Base-by-base conservation (phyloP, 2,888 invertebrate genomes). In the Cataglyphis rosenhaueri region DNA sequence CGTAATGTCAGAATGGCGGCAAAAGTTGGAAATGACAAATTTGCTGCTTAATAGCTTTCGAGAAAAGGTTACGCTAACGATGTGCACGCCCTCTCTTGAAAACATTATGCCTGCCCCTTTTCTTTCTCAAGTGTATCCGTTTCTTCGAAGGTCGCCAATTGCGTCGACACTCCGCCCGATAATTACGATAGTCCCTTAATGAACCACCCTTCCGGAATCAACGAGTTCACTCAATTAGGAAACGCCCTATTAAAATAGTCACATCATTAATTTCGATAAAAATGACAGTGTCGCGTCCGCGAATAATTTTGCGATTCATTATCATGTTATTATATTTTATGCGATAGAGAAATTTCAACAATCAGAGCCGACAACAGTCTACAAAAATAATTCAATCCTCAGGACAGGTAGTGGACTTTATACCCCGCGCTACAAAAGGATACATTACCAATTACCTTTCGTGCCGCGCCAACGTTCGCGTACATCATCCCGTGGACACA, bases 51-150 rank as follows among this genome's bases (percentile, higher is more conserved):
- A 76, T 44, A 57, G 59, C 78, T 48, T 70, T 81, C 84, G 70
- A 44, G 35, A 79, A 75, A 87, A 89, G 87, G 85, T 81, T 78
- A 79, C 87, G 86, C 92, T 92, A 93, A 93, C 91, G 90, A 93
- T 91, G 89, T 91, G 91, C 91, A 92, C 92, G 93, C 93, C 93
- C 91, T 64, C 71, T 83, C 57, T 79, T 59, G 64, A 52, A 86
- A 85, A 79, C 73, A 55, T 83, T 82, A 57, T 65, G 70, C 82
- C 64, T 61, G 65, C 86, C 85, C 83, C 84, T 68, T 86, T 71
- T 21, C 66, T 65, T 86, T 84, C 81, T 85, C 82, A 66, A 89
- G 86, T 71, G 84, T 76, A 75, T 81, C 68, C 64, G 81, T 81
- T 29, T 32, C 84, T 81, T 84, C 74, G 75, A 83, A 84, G 76